Evolutionary conservation across 2,797 vertebrate species (phyloP), one percentile per base, ranked within the genome.

Genomic region (Peromyscus melanophrys): DNA sequence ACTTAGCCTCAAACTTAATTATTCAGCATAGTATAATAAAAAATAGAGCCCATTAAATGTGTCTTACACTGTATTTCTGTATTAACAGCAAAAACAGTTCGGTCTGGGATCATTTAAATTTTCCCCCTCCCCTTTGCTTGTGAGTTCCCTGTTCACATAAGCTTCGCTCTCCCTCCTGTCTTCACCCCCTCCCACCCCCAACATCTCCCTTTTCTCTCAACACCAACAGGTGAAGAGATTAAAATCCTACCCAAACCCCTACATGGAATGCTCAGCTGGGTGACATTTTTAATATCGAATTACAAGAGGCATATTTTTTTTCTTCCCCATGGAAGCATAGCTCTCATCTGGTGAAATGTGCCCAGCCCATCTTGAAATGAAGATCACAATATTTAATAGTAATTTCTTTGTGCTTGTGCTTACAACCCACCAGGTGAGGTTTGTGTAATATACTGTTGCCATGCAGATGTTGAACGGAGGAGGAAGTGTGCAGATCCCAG

Each of bases 21-120:
- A 99, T 99, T 99, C 99, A 99, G 99, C 99, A 99, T 99, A 99
- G 99, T 99, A 99, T 99, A 99, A 99, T 99, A 99, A 99, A 99
- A 99, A 99, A 99, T 99, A 99, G 99, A 99, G 99, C 99, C 99
- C 99, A 99, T 99, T 99, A 99, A 99, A 99, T 99, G 99, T 99
- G 99, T 99, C 99, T 99, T 99, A 99, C 99, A 99, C 99, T 99
- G 99, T 99, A 99, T 99, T 99, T 99, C 99, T 99, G 99, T 99
- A 99, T 99, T 99, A 99, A 99, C 99, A 99, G 99, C 99, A 99
- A 99, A 86, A 99, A 99, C 99, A 99, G 99, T 99, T 99, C 98
- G 99, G 99, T 99, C 99, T 99, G 99, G 99, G 99, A 99, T 99
- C 99, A 99, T 99, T 99, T 99, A 99, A 99, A 99, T 99, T 99